Evolutionary conservation across 2,113 vertebrate species (phyloP), one percentile per base, ranked within the genome.

Genomic region (Thamnophis sirtalis): DNA sequence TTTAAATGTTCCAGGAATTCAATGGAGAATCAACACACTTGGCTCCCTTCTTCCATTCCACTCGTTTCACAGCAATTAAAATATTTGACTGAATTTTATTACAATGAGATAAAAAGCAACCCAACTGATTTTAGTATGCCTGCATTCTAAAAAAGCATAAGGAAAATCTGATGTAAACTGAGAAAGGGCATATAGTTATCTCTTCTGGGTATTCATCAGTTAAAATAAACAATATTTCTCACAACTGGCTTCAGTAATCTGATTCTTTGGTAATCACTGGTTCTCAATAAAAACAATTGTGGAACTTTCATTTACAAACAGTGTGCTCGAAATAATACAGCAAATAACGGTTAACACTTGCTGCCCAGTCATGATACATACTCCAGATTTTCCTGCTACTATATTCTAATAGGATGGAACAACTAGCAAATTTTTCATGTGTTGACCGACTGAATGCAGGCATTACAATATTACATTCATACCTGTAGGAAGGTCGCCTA

Each of bases 401-500:
- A 85, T 6, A 53, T 51, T 5, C n/a, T 90, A 55, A 55, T 0
- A 0, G 55, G 89, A 94, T 87, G 43, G 58, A 68, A 51, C 13
- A 26, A 86, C 0, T 49, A 92, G n/a, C 55, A 90, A 89, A 90
- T n/a, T 19, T 11, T 87, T 89, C 84, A 58, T 51, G 63, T 91
- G 21, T 24, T n/a, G 56, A 51, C 0, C 3, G 48, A 50, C 87
- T 86, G 50, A 89, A 93, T 0, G 0, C 33, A 93, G 28, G 7
- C 63, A 88, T 38, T 15, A 93, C n/a, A 22, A 28, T 21, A 88
- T 92, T 91, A 91, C 89, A 51, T 93, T 38, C 95, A 51, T 96
- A 99, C 99, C 99, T 99, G 97, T 99, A 99, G 2, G 99, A 99
- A 43, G 99, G 99, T 91, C 99, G 97, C 86, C 99, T 98, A 94